Percentiles rank a stretch among this genome's conserved stretches.
Evolutionary conservation across 2,113 vertebrate species (phyloP).

Genomic region (Spilogale gracilis): DNA sequence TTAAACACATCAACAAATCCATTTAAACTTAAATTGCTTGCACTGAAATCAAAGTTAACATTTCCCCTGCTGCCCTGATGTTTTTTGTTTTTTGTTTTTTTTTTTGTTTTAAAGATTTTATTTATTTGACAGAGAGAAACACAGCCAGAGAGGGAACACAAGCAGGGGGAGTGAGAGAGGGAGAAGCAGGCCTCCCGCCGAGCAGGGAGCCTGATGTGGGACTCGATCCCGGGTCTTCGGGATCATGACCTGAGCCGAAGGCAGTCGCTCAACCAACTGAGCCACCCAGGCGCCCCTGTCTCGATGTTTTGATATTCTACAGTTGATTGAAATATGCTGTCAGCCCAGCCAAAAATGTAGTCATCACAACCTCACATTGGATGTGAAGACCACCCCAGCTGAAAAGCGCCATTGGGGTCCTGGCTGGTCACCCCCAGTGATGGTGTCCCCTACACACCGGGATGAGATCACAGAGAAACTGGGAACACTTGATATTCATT

Average conservation of each 20-base stretch:
- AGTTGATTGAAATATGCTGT: neutral
- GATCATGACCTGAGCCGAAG: too few relatives aligned
- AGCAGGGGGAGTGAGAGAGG: too few relatives aligned
- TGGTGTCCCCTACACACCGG: fast-evolving
- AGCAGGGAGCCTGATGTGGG: too few relatives aligned
- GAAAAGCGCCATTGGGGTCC: neutral
- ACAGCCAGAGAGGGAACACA: too few relatives aligned
- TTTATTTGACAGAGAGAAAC: too few relatives aligned
- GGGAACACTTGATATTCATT: too few relatives aligned
- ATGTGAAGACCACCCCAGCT: neutral
- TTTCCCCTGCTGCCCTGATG: neutral
- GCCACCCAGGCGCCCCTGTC: too few relatives aligned
- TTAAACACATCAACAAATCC: neutral
- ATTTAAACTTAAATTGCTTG: neutral
- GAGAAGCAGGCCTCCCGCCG: too few relatives aligned
- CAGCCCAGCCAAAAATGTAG: neutral
- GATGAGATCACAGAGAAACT: neutral
- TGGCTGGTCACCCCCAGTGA: too few relatives aligned
- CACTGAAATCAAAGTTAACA: neutral
- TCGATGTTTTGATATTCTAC: neutral
- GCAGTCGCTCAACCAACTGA: too few relatives aligned
- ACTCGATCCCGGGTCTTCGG: too few relatives aligned
- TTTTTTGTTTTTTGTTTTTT: neutral
- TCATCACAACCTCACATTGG: neutral
- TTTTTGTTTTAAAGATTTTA: too few relatives aligned